A percentile compares a stretch with the other conserved stretches of the same genome.
phyloP scores from a whole-genome alignment of 2,888 invertebrate species.

The Drosophila buzzatii region DNA sequence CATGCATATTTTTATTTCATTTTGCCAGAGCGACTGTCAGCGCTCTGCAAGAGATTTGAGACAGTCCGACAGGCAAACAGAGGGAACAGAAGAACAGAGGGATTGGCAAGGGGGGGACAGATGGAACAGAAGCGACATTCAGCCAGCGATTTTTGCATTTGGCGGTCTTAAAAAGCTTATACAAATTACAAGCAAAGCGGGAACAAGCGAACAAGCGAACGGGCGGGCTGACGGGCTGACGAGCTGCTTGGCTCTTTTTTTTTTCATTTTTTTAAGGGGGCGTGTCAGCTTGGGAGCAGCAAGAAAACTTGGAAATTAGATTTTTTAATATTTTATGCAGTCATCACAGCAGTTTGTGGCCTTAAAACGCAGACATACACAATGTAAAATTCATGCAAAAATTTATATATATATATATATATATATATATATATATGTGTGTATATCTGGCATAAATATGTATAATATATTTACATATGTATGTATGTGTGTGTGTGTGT shows the following conservation, averaged over 20 bases:
- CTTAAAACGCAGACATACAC: constrained; percentile 58
- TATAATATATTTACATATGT: not conserved
- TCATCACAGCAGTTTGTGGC: constrained; percentile 73
- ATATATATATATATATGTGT: constrained; percentile 13
- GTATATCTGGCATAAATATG: constrained; percentile 4
- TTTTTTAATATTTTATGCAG: constrained; percentile 78
- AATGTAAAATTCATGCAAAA: constrained; percentile 65
- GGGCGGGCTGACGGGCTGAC: constrained; percentile 4
- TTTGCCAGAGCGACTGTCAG: constrained; percentile 67
- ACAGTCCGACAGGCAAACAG: constrained; percentile 39
- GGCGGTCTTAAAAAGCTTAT: constrained; percentile 70
- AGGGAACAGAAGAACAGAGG: constrained; percentile 9
- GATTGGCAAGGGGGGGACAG: constrained; percentile 14
- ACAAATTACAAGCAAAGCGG: constrained; percentile 62
- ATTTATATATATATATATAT: constrained; percentile 29
- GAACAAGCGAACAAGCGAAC: not conserved
- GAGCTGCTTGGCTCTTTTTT: constrained; percentile 13
- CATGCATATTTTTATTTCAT: constrained; percentile 63
- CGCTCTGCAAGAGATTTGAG: constrained; percentile 68
- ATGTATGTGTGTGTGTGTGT: not conserved
- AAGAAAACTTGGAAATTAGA: constrained; percentile 73
- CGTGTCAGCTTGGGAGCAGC: constrained; percentile 49
- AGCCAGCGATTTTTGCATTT: constrained; percentile 76
- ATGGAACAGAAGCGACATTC: constrained; percentile 39
- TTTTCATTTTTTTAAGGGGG: constrained; percentile 12